phyloP scores from a whole-genome alignment of 2,797 vertebrate species.

The Linurgus olivaceus region DNA sequence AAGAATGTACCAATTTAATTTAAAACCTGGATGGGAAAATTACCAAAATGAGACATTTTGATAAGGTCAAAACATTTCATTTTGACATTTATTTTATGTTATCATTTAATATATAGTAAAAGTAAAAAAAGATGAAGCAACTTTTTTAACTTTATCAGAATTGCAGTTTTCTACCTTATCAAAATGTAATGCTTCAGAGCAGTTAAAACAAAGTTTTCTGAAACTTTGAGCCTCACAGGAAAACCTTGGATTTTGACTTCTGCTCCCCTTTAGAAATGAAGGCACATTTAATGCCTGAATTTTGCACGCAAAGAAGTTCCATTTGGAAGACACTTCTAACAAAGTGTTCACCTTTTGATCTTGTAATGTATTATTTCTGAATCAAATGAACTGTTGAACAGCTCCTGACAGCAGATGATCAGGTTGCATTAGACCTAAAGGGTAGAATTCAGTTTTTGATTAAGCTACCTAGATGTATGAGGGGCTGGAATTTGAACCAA shows the following conservation, averaged over 20 bases:
- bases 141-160: slow-evolving; percentile 22
- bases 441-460: not conserved
- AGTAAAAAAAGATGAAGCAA: not conserved
- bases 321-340: slow-evolving; percentile 35
- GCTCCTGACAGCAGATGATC: slow-evolving; percentile 33
- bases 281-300: slow-evolving; percentile 35
- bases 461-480: not conserved
- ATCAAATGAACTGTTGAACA: slow-evolving; percentile 59
- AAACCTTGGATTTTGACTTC: slow-evolving; percentile 52
- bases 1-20: not conserved
- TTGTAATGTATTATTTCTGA: slow-evolving; percentile 70
- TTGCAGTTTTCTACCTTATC: not conserved
- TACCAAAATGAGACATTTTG: slow-evolving; percentile 26
- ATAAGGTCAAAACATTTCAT: slow-evolving; percentile 19
- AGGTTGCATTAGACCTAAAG: slow-evolving; percentile 30
- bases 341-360: slow-evolving; percentile 60
- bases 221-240: slow-evolving; percentile 9
- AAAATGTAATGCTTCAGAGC: slow-evolving; percentile 11
- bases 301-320: slow-evolving; percentile 19
- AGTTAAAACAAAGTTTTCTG: slow-evolving; percentile 19
- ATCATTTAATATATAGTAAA: slow-evolving; percentile 16
- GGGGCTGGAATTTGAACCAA: fast-evolving
- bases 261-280: slow-evolving; percentile 31
- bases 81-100: slow-evolving; percentile 33
- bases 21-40: slow-evolving; percentile 24